phyloP scores from a whole-genome alignment of 2,888 invertebrate species.

The Megamerina dolium region DNA sequence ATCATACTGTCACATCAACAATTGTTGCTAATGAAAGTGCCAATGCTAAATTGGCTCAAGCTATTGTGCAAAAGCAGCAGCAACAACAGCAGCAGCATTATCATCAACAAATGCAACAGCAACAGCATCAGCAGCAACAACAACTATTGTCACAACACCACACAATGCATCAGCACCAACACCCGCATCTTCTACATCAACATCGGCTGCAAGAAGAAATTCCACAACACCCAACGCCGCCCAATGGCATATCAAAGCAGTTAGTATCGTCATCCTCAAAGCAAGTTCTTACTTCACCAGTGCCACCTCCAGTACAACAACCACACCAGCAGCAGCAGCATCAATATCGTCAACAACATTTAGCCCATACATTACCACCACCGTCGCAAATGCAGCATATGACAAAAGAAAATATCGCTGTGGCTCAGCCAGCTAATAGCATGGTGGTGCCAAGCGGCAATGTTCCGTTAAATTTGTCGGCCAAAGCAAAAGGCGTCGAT shows the following conservation, averaged over 20 bases:
- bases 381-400: slow-evolving; percentile 8
- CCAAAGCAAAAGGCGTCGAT: slow-evolving; percentile 28
- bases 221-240: slow-evolving; percentile 19
- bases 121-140: slow-evolving; percentile 23
- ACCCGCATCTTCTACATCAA: slow-evolving; percentile 24
- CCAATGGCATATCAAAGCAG: slow-evolving; percentile 35
- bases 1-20: slow-evolving; percentile 13
- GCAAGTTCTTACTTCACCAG: slow-evolving; percentile 13
- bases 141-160: slow-evolving; percentile 23
- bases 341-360: slow-evolving; percentile 10
- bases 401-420: slow-evolving; percentile 18
- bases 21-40: slow-evolving; percentile 28
- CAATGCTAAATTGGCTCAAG: slow-evolving; percentile 49
- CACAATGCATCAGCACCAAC: slow-evolving; percentile 25
- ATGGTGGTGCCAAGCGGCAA: slow-evolving; percentile 8
- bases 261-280: too few species aligned
- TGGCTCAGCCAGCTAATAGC: slow-evolving; percentile 14
- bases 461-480: slow-evolving; percentile 35
- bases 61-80: slow-evolving; percentile 47
- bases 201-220: slow-evolving; percentile 13
- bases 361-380: slow-evolving; percentile 8
- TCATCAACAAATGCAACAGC: slow-evolving; percentile 27
- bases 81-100: slow-evolving; percentile 33
- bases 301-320: slow-evolving; percentile 3
- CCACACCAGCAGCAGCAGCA: slow-evolving; percentile 10